These are phyloP conservation scores for Columba livia DNA, from an alignment of 2,113 vertebrate species.

Conservation along the genomic window DNA sequence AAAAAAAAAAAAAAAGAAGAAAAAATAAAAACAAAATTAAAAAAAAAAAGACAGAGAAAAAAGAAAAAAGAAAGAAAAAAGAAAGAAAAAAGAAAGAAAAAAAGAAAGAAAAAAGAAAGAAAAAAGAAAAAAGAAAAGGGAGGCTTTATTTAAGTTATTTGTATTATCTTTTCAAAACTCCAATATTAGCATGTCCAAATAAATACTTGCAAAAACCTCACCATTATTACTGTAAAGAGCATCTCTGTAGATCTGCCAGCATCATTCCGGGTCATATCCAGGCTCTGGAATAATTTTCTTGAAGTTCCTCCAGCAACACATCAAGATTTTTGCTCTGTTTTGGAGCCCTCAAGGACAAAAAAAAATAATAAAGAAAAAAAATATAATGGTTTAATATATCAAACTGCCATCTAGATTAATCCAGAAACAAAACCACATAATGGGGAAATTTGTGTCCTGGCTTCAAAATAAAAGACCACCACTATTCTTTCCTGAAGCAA, in stretches of 20 bases:
- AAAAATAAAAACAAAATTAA: too few relatives aligned
- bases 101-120: too few relatives aligned
- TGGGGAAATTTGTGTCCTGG: background rate
- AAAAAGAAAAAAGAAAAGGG: background rate
- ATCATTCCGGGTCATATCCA: background rate
- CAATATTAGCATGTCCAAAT: background rate
- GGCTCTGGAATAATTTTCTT: background rate
- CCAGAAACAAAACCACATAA: background rate
- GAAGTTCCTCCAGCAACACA: background rate
- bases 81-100: too few relatives aligned
- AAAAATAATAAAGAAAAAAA: background rate
- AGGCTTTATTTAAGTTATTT: background rate
- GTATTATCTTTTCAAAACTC: background rate
- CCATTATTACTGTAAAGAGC: background rate
- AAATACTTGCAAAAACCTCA: background rate
- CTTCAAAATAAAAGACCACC: background rate
- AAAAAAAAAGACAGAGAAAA: too few relatives aligned
- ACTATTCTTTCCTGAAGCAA: background rate
- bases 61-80: too few relatives aligned
- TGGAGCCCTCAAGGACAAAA: background rate
- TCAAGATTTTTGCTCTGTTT: background rate
- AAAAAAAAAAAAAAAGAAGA: too few relatives aligned
- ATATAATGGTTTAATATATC: background rate
- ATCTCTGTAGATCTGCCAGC: background rate
- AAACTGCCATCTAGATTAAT: background rate